phyloP scores from a whole-genome alignment of 2,888 invertebrate species.

The Melanophora roralis region DNA sequence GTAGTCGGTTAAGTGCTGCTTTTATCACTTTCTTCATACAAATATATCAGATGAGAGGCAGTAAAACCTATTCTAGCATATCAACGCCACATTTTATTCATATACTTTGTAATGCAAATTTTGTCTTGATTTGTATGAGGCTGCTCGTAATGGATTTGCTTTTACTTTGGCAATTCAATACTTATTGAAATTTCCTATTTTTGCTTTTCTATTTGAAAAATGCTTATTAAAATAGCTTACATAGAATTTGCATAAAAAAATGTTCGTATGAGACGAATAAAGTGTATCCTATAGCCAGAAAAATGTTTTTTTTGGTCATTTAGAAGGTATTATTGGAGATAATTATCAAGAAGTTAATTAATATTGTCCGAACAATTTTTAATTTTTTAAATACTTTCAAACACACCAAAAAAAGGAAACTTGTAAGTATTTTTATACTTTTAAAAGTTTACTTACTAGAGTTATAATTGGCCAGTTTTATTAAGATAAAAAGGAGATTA shows the following conservation, averaged over 20 bases:
- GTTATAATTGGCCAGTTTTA: too few species aligned
- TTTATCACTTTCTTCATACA: neutral
- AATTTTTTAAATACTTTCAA: too few species aligned
- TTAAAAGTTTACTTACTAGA: too few species aligned
- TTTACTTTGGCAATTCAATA: slow-evolving; percentile 29
- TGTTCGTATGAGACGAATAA: neutral
- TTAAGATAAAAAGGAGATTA: too few species aligned
- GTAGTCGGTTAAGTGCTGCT: too few species aligned
- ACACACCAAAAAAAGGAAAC: too few species aligned
- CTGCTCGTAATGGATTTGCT: neutral
- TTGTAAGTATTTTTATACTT: too few species aligned
- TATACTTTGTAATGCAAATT: slow-evolving; percentile 60
- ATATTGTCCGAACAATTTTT: too few species aligned
- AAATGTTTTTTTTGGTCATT: too few species aligned
- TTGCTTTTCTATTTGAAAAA: slow-evolving; percentile 10
- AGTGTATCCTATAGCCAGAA: too few species aligned
- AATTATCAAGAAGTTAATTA: too few species aligned
- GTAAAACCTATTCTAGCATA: slow-evolving; percentile 54
- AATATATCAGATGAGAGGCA: slow-evolving; percentile 11
- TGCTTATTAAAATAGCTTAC: slow-evolving; percentile 24
- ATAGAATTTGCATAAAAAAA: neutral
- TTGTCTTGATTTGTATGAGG: neutral
- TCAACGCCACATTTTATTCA: slow-evolving; percentile 56
- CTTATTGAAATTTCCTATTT: neutral
- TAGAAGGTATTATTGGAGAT: too few species aligned